phyloP scores from a whole-genome alignment of 2,797 vertebrate species.

The Cichlasoma orientale region DNA sequence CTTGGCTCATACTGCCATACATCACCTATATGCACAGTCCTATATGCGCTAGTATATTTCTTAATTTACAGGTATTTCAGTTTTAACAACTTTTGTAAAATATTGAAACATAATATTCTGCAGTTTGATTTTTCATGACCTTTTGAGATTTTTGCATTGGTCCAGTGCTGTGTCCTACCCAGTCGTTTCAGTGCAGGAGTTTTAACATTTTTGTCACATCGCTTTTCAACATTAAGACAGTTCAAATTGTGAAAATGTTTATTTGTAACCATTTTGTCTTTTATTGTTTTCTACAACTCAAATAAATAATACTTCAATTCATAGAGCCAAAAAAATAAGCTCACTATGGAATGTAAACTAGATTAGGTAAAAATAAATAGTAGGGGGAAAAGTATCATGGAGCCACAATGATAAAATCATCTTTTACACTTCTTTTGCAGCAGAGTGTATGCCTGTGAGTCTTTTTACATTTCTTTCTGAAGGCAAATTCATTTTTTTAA shows the following conservation, averaged over 20 bases:
- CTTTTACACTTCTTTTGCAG: conserved; percentile 8
- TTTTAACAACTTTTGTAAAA: neutral
- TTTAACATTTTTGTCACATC: neutral
- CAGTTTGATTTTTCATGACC: neutral
- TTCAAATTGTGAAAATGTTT: neutral
- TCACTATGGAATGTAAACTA: conserved; percentile 34
- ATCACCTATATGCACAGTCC: neutral
- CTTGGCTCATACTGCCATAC: neutral
- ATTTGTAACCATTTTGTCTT: conserved; percentile 20
- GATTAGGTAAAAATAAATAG: conserved; percentile 34
- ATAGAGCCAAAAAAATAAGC: conserved; percentile 17
- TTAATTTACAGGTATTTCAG: neutral
- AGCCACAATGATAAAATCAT: conserved; percentile 7
- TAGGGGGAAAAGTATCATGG: neutral
- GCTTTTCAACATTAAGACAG: neutral
- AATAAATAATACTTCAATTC: conserved; percentile 45
- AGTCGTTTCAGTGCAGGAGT: neutral
- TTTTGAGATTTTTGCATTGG: too few species aligned
- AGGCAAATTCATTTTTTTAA: conserved; percentile 21
- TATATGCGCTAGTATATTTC: neutral
- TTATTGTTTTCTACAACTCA: conserved; percentile 46
- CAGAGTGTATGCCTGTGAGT: conserved; percentile 18
- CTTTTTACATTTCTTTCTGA: conserved; percentile 23
- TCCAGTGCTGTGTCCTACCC: neutral
- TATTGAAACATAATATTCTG: neutral